Percentiles rank a stretch among this genome's conserved stretches.
Conservation (phyloP, 1,140 invertebrate genomes). For the Tenebrio molitor region DNA sequence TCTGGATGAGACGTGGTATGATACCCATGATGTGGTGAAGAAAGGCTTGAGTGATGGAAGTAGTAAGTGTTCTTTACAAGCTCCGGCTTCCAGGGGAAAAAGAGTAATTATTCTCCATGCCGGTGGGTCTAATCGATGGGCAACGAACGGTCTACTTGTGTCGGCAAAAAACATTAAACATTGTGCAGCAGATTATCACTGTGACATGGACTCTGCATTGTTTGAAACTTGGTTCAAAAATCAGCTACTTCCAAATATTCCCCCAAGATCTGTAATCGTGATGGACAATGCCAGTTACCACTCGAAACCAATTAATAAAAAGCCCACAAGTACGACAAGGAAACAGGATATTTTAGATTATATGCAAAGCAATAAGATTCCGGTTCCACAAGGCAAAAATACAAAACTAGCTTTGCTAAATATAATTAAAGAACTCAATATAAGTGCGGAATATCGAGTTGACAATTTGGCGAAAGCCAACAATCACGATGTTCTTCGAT, state of each 20-base stretch:
- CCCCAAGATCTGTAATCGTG: constrained; percentile 46
- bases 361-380: background rate
- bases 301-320: constrained; percentile 10
- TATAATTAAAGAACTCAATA: background rate
- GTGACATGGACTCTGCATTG: constrained; percentile 49
- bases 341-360: constrained; percentile 10
- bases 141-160: constrained; percentile 54
- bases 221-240: constrained; percentile 46
- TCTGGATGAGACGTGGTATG: constrained; percentile 29
- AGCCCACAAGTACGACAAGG: constrained; percentile 28
- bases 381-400: background rate
- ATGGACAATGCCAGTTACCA: constrained; percentile 50
- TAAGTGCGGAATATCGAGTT: background rate
- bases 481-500: background rate
- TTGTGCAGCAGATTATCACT: constrained; percentile 48
- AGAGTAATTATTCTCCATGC: constrained; percentile 59
- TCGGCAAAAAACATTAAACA: constrained; percentile 49
- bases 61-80: constrained; percentile 28
- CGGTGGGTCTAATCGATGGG: constrained; percentile 53
- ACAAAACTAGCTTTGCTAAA: background rate
- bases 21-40: constrained; percentile 35
- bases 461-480: background rate
- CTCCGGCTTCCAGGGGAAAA: constrained; percentile 51
- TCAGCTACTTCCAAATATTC: constrained; percentile 40
- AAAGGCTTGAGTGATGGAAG: constrained; percentile 31